Evolutionary conservation across 2,113 vertebrate genomes (phyloP).

Genomic region (Gorilla gorilla): DNA sequence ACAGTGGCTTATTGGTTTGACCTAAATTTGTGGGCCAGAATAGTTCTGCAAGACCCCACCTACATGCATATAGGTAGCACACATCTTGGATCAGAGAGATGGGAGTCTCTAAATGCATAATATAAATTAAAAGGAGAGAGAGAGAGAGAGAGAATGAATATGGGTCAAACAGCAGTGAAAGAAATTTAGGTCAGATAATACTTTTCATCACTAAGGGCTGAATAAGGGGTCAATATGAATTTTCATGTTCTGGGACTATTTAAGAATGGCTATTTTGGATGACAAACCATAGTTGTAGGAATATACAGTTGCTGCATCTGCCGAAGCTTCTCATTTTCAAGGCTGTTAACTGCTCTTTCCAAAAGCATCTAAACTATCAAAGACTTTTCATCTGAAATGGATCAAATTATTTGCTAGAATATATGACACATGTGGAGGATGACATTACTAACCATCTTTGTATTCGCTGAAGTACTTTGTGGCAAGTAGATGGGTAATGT

Average conservation of each 20-base stretch:
- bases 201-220: constrained; percentile 32
- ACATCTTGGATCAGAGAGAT: not conserved
- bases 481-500: not conserved
- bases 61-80: not conserved
- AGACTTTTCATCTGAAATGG: not conserved
- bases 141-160: not conserved
- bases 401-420: constrained; percentile 19
- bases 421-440: not conserved
- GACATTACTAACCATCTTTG: not conserved
- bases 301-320: not conserved
- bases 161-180: constrained; percentile 16
- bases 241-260: constrained; percentile 13
- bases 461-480: not conserved
- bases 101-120: not conserved
- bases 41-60: not conserved
- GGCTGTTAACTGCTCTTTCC: not conserved
- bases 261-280: not conserved
- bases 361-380: constrained; percentile 16
- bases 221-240: constrained; percentile 18
- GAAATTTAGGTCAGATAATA: constrained; percentile 53
- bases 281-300: not conserved
- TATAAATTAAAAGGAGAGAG: not conserved
- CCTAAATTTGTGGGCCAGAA: constrained; percentile 19
- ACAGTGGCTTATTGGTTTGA: not conserved
- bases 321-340: constrained; percentile 38